Evolutionary conservation across 2,797 vertebrate genomes (phyloP).

Genomic region (Girardinus metallicus): DNA sequence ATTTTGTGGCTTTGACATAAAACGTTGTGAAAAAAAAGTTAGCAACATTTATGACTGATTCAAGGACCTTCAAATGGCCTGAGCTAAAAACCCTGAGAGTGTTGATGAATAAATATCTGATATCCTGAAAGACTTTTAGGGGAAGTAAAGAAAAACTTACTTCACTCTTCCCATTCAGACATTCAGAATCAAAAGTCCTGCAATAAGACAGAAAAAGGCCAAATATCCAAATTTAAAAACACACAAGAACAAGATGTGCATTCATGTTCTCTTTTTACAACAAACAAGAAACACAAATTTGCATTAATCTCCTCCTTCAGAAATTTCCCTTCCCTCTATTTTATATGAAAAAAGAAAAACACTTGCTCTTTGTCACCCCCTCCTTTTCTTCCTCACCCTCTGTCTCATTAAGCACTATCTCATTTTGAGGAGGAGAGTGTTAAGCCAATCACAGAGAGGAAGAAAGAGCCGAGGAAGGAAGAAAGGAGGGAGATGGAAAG

Average conservation of each 20-base stretch:
- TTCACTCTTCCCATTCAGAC: background rate
- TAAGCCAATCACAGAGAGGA: slow-evolving; percentile 75
- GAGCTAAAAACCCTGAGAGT: background rate
- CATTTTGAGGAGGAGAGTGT: slow-evolving; percentile 75
- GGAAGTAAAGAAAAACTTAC: background rate
- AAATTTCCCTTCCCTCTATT: slow-evolving; percentile 58
- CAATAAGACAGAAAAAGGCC: slow-evolving; percentile 1
- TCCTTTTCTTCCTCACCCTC: slow-evolving; percentile 63
- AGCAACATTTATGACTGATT: background rate
- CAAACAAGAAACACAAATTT: slow-evolving; percentile 64
- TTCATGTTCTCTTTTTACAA: slow-evolving; percentile 44
- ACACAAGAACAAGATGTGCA: slow-evolving; percentile 10
- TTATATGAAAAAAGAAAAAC: slow-evolving; percentile 54
- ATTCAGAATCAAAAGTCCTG: background rate
- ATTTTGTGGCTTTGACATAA: background rate
- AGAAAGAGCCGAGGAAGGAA: slow-evolving; percentile 64
- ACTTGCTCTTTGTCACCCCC: slow-evolving; percentile 73
- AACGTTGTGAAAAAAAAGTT: background rate
- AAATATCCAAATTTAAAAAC: slow-evolving; percentile 1
- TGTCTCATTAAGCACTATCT: slow-evolving; percentile 76
- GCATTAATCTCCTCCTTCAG: slow-evolving; percentile 74
- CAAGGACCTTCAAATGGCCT: background rate
- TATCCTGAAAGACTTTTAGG: background rate
- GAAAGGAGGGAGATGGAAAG: slow-evolving; percentile 37
- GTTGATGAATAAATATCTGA: background rate